phyloP scores from a whole-genome alignment of 2,888 invertebrate genomes.

The Monoplex corrugatus region DNA sequence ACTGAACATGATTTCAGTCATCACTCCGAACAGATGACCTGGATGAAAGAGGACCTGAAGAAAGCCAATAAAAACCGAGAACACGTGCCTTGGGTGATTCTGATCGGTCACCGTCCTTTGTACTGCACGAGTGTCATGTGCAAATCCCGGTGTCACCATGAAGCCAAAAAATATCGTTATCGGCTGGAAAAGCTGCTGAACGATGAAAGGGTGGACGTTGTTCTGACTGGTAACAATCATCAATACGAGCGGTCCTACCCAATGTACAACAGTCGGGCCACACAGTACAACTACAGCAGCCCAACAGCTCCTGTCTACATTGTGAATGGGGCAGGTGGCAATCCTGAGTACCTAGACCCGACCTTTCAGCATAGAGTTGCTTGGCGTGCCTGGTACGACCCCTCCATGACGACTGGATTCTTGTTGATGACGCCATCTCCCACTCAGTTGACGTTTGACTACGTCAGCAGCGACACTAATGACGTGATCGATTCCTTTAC shows the following conservation, averaged over 20 bases:
- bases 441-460: constrained; percentile 49
- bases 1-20: constrained; percentile 58
- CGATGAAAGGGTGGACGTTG: constrained; percentile 59
- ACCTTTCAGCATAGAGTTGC: constrained; percentile 46
- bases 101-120: constrained; percentile 59
- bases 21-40: constrained; percentile 53
- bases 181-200: constrained; percentile 57
- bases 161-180: constrained; percentile 49
- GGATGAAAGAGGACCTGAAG: constrained; percentile 56
- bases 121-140: constrained; percentile 57
- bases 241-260: constrained; percentile 60
- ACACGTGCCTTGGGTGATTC: constrained; percentile 58
- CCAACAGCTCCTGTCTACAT: constrained; percentile 59
- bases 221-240: constrained; percentile 57
- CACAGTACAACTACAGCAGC: constrained; percentile 54
- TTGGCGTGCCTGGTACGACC: constrained; percentile 53
- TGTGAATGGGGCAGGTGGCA: constrained; percentile 58
- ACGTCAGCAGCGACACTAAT: constrained; percentile 50
- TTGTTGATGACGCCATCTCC: constrained; percentile 53
- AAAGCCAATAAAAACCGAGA: constrained; percentile 57
- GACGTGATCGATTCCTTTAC: constrained; percentile 55
- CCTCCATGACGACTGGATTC: constrained; percentile 53
- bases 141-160: constrained; percentile 44
- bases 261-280: constrained; percentile 48
- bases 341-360: constrained; percentile 56